These are phyloP conservation scores for Atta cephalotes DNA, from an alignment of 1,140 invertebrate species.

Conservation along the genomic window DNA sequence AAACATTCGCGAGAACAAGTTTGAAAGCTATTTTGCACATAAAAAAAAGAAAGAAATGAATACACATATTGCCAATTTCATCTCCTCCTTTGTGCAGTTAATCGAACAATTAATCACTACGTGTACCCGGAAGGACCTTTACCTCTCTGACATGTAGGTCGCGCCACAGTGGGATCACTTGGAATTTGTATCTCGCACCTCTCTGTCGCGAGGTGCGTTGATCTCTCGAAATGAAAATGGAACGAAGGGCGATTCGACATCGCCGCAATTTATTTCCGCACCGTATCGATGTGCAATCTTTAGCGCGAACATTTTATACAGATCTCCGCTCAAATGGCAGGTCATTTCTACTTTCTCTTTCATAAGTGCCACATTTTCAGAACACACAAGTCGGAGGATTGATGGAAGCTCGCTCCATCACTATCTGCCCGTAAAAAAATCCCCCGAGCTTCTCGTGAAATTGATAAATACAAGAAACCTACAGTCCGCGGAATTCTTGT, in stretches of 20 bases:
- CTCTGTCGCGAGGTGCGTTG: conserved; percentile 23
- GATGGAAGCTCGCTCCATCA: not conserved
- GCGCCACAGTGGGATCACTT: conserved; percentile 10
- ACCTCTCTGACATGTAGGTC: conserved; percentile 3
- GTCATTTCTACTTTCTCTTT: conserved; percentile 34
- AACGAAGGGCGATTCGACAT: conserved; percentile 5
- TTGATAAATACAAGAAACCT: conserved; percentile 51
- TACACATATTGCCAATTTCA: not conserved
- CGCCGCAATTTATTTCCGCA: not conserved
- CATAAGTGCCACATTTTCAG: not conserved
- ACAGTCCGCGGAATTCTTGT: not conserved
- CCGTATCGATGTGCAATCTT: conserved; percentile 12
- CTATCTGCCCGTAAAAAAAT: not conserved
- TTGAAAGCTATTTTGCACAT: not conserved
- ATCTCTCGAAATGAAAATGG: conserved; percentile 11
- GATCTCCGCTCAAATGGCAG: not conserved
- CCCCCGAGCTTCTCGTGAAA: not conserved
- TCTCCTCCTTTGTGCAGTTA: conserved; percentile 19
- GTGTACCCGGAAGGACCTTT: not conserved
- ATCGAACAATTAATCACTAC: conserved; percentile 30
- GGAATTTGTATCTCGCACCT: not conserved
- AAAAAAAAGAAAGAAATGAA: not conserved
- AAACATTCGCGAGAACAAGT: not conserved
- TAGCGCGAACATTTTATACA: not conserved
- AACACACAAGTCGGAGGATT: conserved; percentile 21